Conservation (phyloP, 2,888 invertebrate species). For the Ectemnius cavifrons region DNA sequence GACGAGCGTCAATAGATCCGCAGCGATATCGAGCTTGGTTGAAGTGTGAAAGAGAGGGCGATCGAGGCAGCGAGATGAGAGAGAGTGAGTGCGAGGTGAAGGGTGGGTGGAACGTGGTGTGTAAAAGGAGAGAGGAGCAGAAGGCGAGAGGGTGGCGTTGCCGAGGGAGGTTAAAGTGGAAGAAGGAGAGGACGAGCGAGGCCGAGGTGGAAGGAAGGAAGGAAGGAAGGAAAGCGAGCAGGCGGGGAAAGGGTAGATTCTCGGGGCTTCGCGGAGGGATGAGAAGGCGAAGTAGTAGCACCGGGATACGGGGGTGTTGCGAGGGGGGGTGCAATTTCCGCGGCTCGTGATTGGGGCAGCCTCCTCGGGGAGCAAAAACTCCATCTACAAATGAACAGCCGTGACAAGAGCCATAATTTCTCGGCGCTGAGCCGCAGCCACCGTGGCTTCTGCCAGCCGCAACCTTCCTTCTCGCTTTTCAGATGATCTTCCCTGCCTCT, state of each 20-base stretch:
- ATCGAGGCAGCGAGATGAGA: constrained; percentile 61
- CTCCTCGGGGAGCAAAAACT: constrained; percentile 84
- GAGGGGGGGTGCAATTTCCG: constrained; percentile 82
- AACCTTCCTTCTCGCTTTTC: constrained; percentile 66
- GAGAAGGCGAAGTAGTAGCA: constrained; percentile 63
- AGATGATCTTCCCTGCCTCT: constrained; percentile 55
- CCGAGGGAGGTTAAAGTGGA: constrained; percentile 10
- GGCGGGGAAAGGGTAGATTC: constrained; percentile 65
- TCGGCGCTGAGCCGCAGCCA: constrained; percentile 76
- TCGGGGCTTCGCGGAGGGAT: constrained; percentile 54
- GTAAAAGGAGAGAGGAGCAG: not conserved
- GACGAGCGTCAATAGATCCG: constrained; percentile 62
- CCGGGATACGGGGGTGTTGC: constrained; percentile 25
- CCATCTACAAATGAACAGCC: constrained; percentile 86
- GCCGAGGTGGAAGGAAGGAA: constrained; percentile 47
- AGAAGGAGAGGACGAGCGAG: constrained; percentile 51
- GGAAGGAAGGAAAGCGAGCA: constrained; percentile 63
- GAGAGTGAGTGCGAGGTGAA: constrained; percentile 23
- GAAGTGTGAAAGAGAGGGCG: constrained; percentile 58
- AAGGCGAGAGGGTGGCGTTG: constrained; percentile 38
- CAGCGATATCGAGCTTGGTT: constrained; percentile 53
- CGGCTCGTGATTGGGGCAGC: constrained; percentile 84
- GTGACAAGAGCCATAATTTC: constrained; percentile 86
- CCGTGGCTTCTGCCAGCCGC: constrained; percentile 68
- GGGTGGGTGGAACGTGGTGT: not conserved